Conservation (phyloP, 2,113 vertebrate genomes). For the Actenoides lindsayi region DNA sequence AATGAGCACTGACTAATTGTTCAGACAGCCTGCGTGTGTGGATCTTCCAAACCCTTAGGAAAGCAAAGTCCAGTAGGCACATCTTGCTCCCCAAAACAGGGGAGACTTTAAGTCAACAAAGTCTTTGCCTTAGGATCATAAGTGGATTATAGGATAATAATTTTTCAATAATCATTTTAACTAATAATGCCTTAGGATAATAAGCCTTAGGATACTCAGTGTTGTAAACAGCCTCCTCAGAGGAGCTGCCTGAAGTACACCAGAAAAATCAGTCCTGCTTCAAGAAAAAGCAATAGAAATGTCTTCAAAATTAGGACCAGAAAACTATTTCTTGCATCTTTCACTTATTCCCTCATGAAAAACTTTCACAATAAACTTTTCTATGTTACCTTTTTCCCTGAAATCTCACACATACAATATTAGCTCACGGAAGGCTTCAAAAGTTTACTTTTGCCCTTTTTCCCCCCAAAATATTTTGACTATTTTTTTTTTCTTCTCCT, state of each 20-base stretch:
- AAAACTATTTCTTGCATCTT: not conserved
- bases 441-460: not conserved
- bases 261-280: not conserved
- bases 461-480: not conserved
- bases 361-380: not conserved
- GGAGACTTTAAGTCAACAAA: not conserved
- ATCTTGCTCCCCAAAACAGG: not conserved
- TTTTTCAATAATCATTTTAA: too few species aligned
- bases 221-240: not conserved
- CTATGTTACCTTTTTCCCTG: not conserved
- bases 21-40: not conserved
- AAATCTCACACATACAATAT: not conserved
- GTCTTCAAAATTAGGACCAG: not conserved
- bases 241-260: not conserved
- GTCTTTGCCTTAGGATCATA: not conserved
- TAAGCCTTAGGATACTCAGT: not conserved
- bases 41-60: not conserved
- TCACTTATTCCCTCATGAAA: not conserved
- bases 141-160: too few species aligned
- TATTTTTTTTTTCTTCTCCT: not conserved
- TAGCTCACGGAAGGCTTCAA: not conserved
- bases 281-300: not conserved
- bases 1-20: conserved; percentile 24
- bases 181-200: not conserved
- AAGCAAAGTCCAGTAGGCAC: not conserved